phyloP scores from a whole-genome alignment of 2,113 vertebrate genomes.

The Halcyon senegalensis region DNA sequence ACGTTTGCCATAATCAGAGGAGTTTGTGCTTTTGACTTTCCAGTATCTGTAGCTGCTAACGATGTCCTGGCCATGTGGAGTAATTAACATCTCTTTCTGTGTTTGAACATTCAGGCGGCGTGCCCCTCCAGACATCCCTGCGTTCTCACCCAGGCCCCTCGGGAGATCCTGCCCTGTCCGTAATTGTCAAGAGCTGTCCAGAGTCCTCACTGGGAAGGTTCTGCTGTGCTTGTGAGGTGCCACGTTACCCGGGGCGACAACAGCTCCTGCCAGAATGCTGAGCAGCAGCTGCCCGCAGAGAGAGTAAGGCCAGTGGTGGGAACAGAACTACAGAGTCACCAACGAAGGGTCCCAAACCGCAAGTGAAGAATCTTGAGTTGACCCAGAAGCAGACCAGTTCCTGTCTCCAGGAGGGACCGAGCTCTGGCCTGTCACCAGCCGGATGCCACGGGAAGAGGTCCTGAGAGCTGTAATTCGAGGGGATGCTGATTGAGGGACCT shows the following conservation, averaged over 20 bases:
- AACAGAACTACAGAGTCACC: background rate
- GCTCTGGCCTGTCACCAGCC: background rate
- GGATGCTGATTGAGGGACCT: background rate
- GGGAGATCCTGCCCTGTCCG: background rate
- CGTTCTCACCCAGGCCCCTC: background rate
- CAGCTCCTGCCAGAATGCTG: background rate
- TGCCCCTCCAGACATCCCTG: background rate
- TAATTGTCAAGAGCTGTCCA: background rate
- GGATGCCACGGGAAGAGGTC: background rate
- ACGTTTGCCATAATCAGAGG: background rate
- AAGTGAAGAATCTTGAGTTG: background rate
- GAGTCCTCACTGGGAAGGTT: background rate
- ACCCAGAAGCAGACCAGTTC: background rate
- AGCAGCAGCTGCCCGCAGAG: accelerated
- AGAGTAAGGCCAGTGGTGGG: background rate
- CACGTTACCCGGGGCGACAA: background rate
- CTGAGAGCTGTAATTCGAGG: background rate
- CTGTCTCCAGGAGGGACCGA: background rate
- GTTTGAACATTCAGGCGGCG: constrained; percentile 19
- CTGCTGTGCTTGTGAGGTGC: background rate
- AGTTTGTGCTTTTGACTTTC: background rate
- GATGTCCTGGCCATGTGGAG: background rate
- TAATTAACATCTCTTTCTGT: constrained; percentile 45
- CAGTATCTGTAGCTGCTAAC: constrained; percentile 10
- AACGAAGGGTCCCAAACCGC: background rate